Conservation (phyloP, 2,113 vertebrate species). For the Myrmecobius fasciatus region DNA sequence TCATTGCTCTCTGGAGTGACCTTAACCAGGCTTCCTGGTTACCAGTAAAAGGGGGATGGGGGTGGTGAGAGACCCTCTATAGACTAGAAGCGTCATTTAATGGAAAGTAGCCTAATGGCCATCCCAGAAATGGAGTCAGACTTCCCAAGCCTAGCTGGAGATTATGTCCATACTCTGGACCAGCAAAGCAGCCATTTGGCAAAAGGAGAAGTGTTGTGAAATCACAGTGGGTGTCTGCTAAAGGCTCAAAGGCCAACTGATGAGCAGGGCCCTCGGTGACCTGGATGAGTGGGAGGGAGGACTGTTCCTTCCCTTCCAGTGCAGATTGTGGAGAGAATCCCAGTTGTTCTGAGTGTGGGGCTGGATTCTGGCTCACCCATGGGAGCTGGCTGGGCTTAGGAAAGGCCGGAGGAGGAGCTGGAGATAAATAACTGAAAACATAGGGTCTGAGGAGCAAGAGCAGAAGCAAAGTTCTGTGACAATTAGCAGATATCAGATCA, state of each 20-base stretch:
- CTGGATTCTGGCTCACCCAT: neutral
- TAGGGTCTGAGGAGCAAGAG: slow-evolving; percentile 15
- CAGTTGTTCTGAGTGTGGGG: neutral
- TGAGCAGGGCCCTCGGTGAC: slow-evolving; percentile 1
- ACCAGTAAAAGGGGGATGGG: neutral
- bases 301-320: neutral
- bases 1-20: neutral
- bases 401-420: neutral
- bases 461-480: neutral
- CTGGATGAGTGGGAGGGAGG: slow-evolving; percentile 33
- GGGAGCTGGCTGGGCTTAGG: neutral
- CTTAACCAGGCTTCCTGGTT: neutral
- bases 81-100: neutral
- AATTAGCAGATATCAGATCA: slow-evolving; percentile 29
- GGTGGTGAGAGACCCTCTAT: neutral
- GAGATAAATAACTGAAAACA: slow-evolving; percentile 20
- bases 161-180: neutral
- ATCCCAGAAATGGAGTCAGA: neutral
- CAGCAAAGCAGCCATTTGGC: slow-evolving; percentile 1
- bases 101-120: neutral
- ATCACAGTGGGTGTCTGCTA: slow-evolving; percentile 14
- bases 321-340: neutral
- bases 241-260: slow-evolving; percentile 8
- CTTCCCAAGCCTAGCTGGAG: neutral
- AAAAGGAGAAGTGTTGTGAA: slow-evolving; percentile 38